A percentile compares a stretch with the other conserved stretches of the same genome.
Evolutionary conservation across 2,888 invertebrate genomes (phyloP).

Genomic region (Parasteatoda lunata): DNA sequence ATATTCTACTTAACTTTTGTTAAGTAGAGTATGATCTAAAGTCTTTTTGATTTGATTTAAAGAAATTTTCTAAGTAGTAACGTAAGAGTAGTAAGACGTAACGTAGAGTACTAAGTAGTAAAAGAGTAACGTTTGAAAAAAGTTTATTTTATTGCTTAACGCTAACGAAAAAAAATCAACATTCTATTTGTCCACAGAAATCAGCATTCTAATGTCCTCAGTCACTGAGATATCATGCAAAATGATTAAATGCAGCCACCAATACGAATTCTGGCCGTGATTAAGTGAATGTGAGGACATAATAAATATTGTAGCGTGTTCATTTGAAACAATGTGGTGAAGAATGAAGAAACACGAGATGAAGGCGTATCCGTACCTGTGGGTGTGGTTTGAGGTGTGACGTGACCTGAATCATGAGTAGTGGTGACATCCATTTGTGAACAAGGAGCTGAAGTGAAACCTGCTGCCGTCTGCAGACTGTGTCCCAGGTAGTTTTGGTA

Average conservation of each 20-base stretch:
- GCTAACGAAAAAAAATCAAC: no score
- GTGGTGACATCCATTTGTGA: constrained; percentile 51
- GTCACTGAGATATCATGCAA: no score
- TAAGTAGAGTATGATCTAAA: no score
- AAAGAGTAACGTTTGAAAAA: no score
- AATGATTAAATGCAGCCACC: neutral
- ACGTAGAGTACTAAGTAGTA: no score
- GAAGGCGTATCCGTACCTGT: constrained; percentile 42
- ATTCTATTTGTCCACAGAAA: no score
- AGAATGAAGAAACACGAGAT: constrained; percentile 27
- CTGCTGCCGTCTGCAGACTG: constrained; percentile 66
- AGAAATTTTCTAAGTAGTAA: no score
- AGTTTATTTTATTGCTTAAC: no score
- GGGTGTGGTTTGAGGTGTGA: constrained; percentile 61
- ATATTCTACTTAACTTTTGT: no score
- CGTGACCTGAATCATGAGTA: constrained; percentile 64
- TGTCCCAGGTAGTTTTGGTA: constrained; percentile 69
- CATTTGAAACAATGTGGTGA: neutral
- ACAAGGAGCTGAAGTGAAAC: constrained; percentile 46
- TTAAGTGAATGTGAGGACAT: neutral
- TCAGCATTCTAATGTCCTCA: no score
- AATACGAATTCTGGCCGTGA: neutral
- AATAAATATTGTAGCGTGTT: constrained; percentile 39
- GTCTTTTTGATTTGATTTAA: no score
- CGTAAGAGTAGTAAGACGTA: no score